A percentile compares a stretch with the other conserved stretches of the same genome.
phyloP scores from a whole-genome alignment of 2,797 vertebrate genomes.

The Babyrousa celebensis region DNA sequence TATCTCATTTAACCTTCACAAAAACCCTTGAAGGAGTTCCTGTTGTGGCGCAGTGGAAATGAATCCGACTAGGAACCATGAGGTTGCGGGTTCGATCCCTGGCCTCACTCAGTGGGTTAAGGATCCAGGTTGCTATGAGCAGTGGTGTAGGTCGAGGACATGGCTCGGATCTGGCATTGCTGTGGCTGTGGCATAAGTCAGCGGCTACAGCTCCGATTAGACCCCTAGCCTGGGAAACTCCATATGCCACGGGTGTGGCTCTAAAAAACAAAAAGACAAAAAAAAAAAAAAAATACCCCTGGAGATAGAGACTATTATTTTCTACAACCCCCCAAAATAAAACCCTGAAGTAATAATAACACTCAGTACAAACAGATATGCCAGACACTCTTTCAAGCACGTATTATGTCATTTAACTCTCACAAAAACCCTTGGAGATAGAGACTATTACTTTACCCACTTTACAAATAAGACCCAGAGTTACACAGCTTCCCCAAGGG shows the following conservation, averaged over 20 bases:
- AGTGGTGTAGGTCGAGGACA: too few species aligned
- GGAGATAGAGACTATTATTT: background rate
- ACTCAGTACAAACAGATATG: background rate
- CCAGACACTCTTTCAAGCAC: background rate
- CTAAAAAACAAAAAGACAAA: too few species aligned
- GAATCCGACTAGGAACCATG: too few species aligned
- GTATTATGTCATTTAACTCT: background rate
- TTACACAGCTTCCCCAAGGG: background rate
- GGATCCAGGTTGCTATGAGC: too few species aligned
- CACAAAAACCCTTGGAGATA: constrained; percentile 26
- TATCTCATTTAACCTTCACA: constrained; percentile 8
- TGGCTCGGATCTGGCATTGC: too few species aligned
- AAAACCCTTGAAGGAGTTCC: background rate
- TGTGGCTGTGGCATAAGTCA: too few species aligned
- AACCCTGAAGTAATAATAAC: background rate
- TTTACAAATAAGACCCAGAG: constrained; percentile 29
- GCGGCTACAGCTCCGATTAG: too few species aligned
- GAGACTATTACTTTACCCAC: background rate
- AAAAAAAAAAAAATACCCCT: background rate
- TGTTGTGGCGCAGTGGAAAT: too few species aligned
- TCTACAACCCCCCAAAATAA: background rate
- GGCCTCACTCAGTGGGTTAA: too few species aligned
- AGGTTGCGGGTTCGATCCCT: too few species aligned
- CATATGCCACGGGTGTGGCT: too few species aligned
- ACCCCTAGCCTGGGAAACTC: too few species aligned